Base-by-base conservation (phyloP, 1,140 invertebrate species). In the Rhagoletis zephyria region DNA sequence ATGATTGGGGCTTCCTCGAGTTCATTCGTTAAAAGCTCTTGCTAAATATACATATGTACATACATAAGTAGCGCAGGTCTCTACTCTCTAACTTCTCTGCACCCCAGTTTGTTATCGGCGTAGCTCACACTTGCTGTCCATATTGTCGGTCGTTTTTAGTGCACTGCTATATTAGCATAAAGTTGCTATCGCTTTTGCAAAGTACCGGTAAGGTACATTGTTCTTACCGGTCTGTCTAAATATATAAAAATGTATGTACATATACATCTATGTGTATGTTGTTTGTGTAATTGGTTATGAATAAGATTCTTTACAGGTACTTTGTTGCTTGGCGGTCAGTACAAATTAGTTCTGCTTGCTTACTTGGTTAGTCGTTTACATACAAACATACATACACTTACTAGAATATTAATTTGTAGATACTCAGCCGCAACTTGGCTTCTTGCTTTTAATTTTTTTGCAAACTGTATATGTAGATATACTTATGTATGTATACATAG, bases 301-400 rank as follows among this genome's bases (percentile, higher is more conserved):
- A 7, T 6, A 67, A 67, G 64, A 67, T 12, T 67, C n/a, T 67
- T 40, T 67, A n/a, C 7, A 40, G 64, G 30, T 7, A 42, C 16
- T 74, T 74, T 51, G 40, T 45, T 48, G 67, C 45, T 51, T 45
- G 42, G 45, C 45, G 67, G 67, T 45, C 30, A 12, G 45, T 45
- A 74, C 40, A 74, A 74, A 74, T 74, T 74, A 48, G 67, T 74
- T 74, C 67, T 74, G 67, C 67, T 48, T 48, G 67, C 67, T 63
- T 74, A 74, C 45, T 48, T 16, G 45, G 40, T 12, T 4, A 74
- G 3, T 14, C 45, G n/a, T n/a, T n/a, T n/a, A n/a, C n/a, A n/a
- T n/a, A n/a, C n/a, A n/a, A n/a, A 42, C 40, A 67, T 67, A n/a
- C 63, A 64, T 2, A n/a, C n/a, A 10, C 30, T 1, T 4, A 67